Evolutionary conservation across 2,888 invertebrate species (phyloP), one percentile per base, ranked within the genome.

Genomic region (Amphimallon solstitiale): DNA sequence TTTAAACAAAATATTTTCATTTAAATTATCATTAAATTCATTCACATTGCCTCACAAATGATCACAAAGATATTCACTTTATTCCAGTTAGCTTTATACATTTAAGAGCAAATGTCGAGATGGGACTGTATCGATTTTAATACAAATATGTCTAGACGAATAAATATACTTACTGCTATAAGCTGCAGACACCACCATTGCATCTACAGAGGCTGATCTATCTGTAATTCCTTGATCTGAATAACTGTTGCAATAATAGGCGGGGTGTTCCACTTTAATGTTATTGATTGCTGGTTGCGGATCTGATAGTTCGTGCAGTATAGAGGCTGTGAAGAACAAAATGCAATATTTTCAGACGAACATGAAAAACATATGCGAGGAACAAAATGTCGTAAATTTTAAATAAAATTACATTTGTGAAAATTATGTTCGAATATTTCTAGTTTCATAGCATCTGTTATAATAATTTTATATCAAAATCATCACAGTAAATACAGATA

Each of bases 251-350:
- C 92, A 92, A 84, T 93, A 93, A 83, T 92, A 92, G 75, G 89
- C 87, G 43, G 92, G 88, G 82, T 90, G 92, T 85, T 94, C 93
- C 82, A 93, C 87, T 85, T 92, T 92, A 79, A 93, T 92, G 77
- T 88, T 88, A 82, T 89, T 90, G 80, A 90, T 87, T 73, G 82
- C 84, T 38, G 82, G 81, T 83, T 87, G 85, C 81, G 90, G 89
- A 75, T 91, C 91, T 70, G 89, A 92, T 72, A 92, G 89, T 84
- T 95, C 95, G 85, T 94, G 95, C 82, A 97, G 90, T 81, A 97
- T 97, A 80, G 97, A 97, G 75, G 95, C 97, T 97, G 88, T 19
- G 38, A 38, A 38, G 12, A 21, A 54, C 2, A 21, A 54, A 38
- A 21, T 34, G 21, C 12, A 21, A 19, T 15, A 17, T 5, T 10